Evolutionary conservation across 2,113 vertebrate species (phyloP).

Genomic region (Podarcis cretensis): DNA sequence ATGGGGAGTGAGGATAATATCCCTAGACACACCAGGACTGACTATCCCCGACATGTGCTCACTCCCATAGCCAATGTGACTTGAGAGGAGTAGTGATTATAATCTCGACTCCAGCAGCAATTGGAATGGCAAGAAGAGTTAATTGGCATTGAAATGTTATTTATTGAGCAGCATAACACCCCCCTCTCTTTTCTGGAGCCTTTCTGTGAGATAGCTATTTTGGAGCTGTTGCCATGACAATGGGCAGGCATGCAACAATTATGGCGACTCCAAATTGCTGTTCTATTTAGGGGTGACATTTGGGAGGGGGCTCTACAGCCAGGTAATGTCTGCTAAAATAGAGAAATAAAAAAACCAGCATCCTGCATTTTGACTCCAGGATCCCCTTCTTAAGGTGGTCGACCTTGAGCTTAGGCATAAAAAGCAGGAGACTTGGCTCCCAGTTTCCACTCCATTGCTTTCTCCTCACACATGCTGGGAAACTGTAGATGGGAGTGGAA

Average conservation of each 20-base stretch:
- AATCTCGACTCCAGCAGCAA: not conserved
- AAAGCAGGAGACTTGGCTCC: not conserved
- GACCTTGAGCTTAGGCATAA: not conserved
- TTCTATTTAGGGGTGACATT: conserved; percentile 19
- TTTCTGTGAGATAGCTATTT: conserved; percentile 13
- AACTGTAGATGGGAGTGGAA: not conserved
- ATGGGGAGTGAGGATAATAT: not conserved
- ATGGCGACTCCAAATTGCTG: conserved; percentile 2
- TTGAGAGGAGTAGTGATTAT: not conserved
- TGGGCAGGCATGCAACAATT: not conserved
- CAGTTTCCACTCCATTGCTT: too few relatives aligned
- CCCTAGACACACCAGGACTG: not conserved
- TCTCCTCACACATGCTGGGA: not conserved
- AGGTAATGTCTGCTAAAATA: not conserved
- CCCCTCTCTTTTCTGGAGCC: not conserved
- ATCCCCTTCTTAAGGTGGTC: too few relatives aligned
- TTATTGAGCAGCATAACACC: not conserved
- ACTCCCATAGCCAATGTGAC: not conserved
- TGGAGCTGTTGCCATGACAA: conserved; percentile 30
- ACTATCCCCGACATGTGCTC: not conserved
- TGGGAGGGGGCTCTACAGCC: not conserved
- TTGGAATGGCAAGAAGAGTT: not conserved
- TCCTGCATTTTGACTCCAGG: not conserved
- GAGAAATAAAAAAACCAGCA: not conserved
- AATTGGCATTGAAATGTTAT: not conserved